Base-by-base conservation (phyloP, 1,140 invertebrate genomes). In the Eufriesea mexicana region DNA sequence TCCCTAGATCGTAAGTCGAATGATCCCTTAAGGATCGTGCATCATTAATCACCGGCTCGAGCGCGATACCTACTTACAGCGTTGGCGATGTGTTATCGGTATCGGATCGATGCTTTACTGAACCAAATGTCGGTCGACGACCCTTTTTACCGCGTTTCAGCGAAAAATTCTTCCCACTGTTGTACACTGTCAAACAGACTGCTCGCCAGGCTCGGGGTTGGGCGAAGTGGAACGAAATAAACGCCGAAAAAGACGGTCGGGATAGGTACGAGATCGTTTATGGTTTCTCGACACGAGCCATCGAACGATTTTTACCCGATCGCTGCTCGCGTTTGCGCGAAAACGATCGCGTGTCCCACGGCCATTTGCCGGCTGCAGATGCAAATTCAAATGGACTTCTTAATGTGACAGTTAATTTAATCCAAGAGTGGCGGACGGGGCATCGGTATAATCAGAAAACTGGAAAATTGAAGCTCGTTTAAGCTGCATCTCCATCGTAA, bases 1-100 rank as follows among this genome's bases (percentile, higher is more conserved):
- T 47, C 67, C 9, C 12, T 23, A n/a, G 54, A 61, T 79, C 25
- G 55, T 20, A 18, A 79, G 66, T 59, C 66, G 77, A 79, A 79
- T 57, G 76, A 70, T 79, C 76, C 77, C 45, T 79, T 79, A 57
- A 79, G 47, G 55, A 72, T 79, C 77, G 77, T 79, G 28, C 77
- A 42, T 61, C 66, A 79, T 79, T 79, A 79, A 79, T 79, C 77
- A 72, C 64, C 64, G 77, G 61, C 45, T 61, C 35, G 67, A 51
- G 23, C 77, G 66, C 28, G 55, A 79, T 79, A 79, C 42, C 54
- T 71, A 79, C 66, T 71, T 79, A 79, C 67, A 45, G 16, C 68
- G 66, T 51, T 61, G 14, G 77, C 20, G 45, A 72, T 72, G 68
- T 51, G 57, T 79, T 79, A 79, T 79, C 78, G 57, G 57, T 72